phyloP scores from a whole-genome alignment of 2,797 vertebrate species.

The Cyprinella venusta region DNA sequence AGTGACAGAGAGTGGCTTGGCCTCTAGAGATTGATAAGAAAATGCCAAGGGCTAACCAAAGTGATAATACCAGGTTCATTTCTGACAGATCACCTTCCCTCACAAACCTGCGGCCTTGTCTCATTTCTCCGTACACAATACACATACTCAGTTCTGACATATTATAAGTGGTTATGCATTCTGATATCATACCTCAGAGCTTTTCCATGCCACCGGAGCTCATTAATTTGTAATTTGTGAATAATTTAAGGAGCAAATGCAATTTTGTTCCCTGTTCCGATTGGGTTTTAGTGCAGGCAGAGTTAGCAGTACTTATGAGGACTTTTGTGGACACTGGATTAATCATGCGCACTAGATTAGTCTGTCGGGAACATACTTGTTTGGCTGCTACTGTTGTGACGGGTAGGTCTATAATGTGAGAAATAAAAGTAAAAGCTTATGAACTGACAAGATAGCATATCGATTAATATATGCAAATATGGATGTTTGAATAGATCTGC shows the following conservation, averaged over 20 bases:
- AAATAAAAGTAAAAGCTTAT: constrained; percentile 67
- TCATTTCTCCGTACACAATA: constrained; percentile 10
- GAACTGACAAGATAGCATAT: constrained; percentile 1
- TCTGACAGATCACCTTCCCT: constrained; percentile 52
- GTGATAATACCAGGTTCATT: constrained; percentile 63
- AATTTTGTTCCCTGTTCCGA: constrained; percentile 33
- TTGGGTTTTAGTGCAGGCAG: constrained; percentile 56
- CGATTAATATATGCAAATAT: neutral
- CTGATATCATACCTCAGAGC: constrained; percentile 29
- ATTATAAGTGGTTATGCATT: constrained; percentile 42
- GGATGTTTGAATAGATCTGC: neutral
- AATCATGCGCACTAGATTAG: constrained; percentile 17
- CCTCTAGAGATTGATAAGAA: constrained; percentile 61
- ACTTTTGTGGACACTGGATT: constrained; percentile 38
- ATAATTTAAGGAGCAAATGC: constrained; percentile 31
- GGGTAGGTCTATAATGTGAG: constrained; percentile 61
- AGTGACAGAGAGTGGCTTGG: constrained; percentile 50
- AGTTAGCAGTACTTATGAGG: constrained; percentile 70
- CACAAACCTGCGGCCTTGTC: constrained; percentile 14
- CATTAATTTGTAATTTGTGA: constrained; percentile 54
- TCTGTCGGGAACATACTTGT: constrained; percentile 55
- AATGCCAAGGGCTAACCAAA: constrained; percentile 58
- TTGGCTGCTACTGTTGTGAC: constrained; percentile 63
- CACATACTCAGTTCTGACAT: constrained; percentile 11
- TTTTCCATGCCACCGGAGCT: constrained; percentile 53